Evolutionary conservation across 64 coral and sea anemone genomes (phyloP).

Genomic region (Stichodactyla mertensii): DNA sequence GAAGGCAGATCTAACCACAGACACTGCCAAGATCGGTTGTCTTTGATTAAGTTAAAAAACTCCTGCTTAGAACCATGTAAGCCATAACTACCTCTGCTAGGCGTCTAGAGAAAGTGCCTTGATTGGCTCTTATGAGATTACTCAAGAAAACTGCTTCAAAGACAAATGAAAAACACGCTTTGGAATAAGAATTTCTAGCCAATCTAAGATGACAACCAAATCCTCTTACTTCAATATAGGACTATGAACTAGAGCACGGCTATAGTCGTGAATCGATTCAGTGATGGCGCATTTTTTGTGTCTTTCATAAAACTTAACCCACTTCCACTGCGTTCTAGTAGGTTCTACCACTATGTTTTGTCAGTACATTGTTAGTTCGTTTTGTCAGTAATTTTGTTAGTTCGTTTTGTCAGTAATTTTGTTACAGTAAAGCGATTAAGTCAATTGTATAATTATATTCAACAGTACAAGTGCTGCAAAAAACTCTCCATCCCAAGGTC

Average conservation of each 20-base stretch:
- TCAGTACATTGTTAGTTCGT: background rate
- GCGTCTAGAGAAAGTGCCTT: background rate
- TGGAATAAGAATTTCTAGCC: background rate
- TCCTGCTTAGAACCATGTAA: constrained; percentile 13
- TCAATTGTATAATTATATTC: background rate
- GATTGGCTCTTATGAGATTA: constrained; percentile 4
- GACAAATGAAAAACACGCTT: background rate
- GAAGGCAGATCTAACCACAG: constrained; percentile 18
- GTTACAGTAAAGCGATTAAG: background rate
- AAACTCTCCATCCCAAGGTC: background rate
- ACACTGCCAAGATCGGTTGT: background rate
- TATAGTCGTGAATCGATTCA: too few species aligned
- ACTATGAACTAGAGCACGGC: too few species aligned
- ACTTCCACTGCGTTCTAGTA: background rate
- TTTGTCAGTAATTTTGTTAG: background rate
- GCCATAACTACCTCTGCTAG: background rate
- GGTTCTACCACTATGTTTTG: background rate
- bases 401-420: background rate
- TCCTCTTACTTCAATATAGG: too few species aligned
- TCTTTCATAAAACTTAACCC: background rate
- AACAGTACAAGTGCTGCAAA: background rate
- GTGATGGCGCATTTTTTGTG: background rate
- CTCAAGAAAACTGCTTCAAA: background rate
- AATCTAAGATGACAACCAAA: background rate
- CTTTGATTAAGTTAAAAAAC: constrained; percentile 22